Percentiles rank a stretch among this genome's conserved stretches.
Evolutionary conservation across 2,888 invertebrate species (phyloP).

Genomic region (Strigamia transsilvanica): DNA sequence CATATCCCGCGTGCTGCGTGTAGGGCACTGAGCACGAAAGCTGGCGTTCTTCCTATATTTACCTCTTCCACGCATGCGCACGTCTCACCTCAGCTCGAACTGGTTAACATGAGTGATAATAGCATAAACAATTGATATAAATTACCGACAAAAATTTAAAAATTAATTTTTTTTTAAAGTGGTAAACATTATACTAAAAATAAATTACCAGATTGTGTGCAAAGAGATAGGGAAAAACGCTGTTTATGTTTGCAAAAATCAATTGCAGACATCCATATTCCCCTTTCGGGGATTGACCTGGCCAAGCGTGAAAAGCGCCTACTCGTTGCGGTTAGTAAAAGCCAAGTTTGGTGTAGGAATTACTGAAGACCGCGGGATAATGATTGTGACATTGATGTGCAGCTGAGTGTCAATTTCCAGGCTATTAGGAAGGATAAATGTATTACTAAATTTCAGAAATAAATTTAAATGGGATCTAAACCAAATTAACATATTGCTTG

Average conservation of each 20-base stretch:
- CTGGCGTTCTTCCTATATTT: background rate
- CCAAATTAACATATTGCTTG: no score
- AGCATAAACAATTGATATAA: background rate
- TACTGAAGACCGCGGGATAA: background rate
- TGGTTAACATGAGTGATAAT: background rate
- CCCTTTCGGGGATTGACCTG: background rate
- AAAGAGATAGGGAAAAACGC: background rate
- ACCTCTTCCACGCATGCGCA: slow-evolving; percentile 22
- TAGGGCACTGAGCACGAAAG: background rate
- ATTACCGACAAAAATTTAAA: background rate
- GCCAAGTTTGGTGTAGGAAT: slow-evolving; percentile 2
- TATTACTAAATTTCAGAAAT: no score
- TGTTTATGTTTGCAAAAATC: background rate
- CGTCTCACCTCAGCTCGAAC: background rate
- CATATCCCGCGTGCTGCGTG: slow-evolving; percentile 31
- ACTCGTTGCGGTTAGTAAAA: background rate
- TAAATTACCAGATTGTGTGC: background rate
- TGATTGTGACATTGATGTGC: background rate
- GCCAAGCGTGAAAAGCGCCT: background rate
- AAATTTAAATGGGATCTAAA: no score
- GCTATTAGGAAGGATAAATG: no score
- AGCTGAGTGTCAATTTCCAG: background rate
- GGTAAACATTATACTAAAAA: background rate
- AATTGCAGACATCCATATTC: background rate
- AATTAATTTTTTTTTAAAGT: background rate